These are phyloP conservation scores for Prinia subflava DNA, from an alignment of 2,113 vertebrate genomes.

Conservation along the genomic window DNA sequence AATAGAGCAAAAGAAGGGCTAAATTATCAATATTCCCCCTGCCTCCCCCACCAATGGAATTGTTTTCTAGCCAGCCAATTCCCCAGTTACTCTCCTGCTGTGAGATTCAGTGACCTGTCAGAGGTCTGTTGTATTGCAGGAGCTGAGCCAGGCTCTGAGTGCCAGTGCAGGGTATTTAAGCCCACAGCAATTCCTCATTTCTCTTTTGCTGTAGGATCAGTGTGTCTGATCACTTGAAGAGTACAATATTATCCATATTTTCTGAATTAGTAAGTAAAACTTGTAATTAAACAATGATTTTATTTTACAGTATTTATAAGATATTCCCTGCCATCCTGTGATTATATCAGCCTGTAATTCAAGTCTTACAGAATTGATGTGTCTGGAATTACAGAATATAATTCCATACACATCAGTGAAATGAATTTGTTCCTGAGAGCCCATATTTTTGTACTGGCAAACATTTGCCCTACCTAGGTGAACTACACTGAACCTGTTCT, in stretches of 20 bases:
- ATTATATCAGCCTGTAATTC: neutral
- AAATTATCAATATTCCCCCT: neutral
- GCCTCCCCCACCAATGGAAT: neutral
- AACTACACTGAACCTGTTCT: neutral
- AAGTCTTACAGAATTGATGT: neutral
- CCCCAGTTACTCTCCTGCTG: neutral
- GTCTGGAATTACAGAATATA: no score
- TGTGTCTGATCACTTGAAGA: neutral
- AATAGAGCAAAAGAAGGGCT: neutral
- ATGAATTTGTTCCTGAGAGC: neutral
- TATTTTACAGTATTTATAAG: neutral
- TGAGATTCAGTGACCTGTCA: neutral
- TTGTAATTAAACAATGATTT: neutral
- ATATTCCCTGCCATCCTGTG: accelerated
- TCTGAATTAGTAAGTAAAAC: neutral
- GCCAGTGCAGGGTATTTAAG: neutral
- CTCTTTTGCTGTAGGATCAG: neutral
- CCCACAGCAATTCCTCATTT: neutral
- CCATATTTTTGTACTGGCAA: neutral
- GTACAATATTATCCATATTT: neutral
- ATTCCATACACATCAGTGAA: neutral
- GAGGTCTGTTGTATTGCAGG: neutral
- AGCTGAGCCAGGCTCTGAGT: neutral
- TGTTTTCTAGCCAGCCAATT: neutral
- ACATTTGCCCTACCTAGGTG: neutral